Evolutionary conservation across 1,140 invertebrate species (phyloP), one percentile per base, ranked within the genome.

Genomic region (Drosophila quadrilineata): DNA sequence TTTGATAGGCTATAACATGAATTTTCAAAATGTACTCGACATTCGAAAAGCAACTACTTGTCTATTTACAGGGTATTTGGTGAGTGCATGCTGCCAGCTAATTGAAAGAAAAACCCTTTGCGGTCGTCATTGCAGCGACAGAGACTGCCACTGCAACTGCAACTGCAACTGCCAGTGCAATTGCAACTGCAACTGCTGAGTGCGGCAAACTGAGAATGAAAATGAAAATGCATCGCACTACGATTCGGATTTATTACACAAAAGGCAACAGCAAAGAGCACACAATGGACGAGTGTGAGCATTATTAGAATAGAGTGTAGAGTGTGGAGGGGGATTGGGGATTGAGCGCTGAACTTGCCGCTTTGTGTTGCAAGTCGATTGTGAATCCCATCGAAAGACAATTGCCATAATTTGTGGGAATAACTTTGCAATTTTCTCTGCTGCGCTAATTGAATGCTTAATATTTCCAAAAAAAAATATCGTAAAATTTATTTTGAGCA

Each of bases 341-440:
- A 14, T 35, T 35, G 9, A 14, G 14, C 12, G 14, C 16, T 16
- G 4, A 2, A 0, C 16, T 35, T 16, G 4, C 5, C 12, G 36
- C 14, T 49, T 43, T 67, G 8, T 35, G 19, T 19, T 33, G 31
- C 33, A 46, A 40, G 58, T 40, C 43, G 21, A 64, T 64, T 64
- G 56, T 54, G n/a, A 62, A 31, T 54, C 28, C 41, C 49, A 52
- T 38, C 50, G 21, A 60, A 48, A 62, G 68, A 84, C 76, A 76
- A 82, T 82, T 76, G 77, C 65, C 68, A 72, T 73, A 84, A 82
- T 82, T 76, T 58, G 59, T 60, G 72, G 12, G 64, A 19, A 69
- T 76, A 84, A 82, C 69, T 84, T 65, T 76, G 77, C 67, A 50
- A 60, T 80, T 82, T 72, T 49, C 54, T 17, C 26, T 8, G 33